Evolutionary conservation across 2,888 invertebrate genomes (phyloP), one percentile per base, ranked within the genome.

Genomic region (Mythimna lalbum): DNA sequence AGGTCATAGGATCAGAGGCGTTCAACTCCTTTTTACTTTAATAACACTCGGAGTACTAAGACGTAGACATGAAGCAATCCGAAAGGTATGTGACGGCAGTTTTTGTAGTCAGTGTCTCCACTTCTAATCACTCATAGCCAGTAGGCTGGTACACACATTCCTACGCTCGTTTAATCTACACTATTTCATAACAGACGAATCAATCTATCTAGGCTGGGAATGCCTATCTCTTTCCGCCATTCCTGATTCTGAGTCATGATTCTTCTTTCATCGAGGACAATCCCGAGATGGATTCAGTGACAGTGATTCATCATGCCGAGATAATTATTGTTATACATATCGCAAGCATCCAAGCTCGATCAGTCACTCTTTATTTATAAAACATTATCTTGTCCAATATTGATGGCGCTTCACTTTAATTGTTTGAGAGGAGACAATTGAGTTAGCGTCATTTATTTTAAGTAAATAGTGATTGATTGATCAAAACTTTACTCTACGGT

Each of bases 341-440:
- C 59, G n/a, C n/a, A 52, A 76, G 43, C 49, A 56, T 76, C 80
- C 55, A 19, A 59, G 68, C 56, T 33, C 21, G 27, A 31, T n/a
- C 36, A 49, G 33, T 57, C 63, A 63, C 61, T 61, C 17, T 61
- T 74, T 76, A 62, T 76, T 77, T 76, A 80, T 76, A 76, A 64
- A 80, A 80, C 27, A 80, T n/a, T 69, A 63, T 60, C 69, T 69
- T 36, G n/a, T 69, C 33, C 69, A 57, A 77, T 76, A 77, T 80
- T 76, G 50, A 77, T 76, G 21, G 56, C 21, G 33, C n/a, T n/a
- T 63, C 19, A 67, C 19, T 43, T 75, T 47, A 31, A 68, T 80
- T 80, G 76, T 77, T 61, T n/a, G 4, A 63, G 81, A 62, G 14
- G 60, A 65, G 23, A 80, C 76, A 80, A 68, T 76, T 63, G 67